phyloP scores from a whole-genome alignment of 1,140 invertebrate genomes.

The Pemphigus obesinymphae region DNA sequence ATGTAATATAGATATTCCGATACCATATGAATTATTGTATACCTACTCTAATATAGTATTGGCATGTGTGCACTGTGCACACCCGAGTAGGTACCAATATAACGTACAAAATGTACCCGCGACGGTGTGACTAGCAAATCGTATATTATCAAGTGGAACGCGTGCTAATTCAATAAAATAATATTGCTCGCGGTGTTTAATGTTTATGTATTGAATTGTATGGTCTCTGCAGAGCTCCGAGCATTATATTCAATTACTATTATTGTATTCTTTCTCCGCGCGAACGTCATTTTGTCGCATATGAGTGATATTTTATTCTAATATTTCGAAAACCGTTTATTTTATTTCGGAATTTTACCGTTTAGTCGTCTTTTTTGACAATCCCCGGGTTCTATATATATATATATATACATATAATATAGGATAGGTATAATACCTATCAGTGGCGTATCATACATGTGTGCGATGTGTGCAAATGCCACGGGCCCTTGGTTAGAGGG shows the following conservation, averaged over 20 bases:
- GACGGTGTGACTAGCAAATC: not conserved
- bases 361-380: too few species aligned
- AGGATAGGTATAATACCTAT: not conserved
- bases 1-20: too few species aligned
- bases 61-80: too few species aligned
- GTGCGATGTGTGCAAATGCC: too few species aligned
- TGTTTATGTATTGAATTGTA: too few species aligned
- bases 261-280: not conserved
- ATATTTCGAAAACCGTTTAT: not conserved
- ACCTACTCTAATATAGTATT: too few species aligned
- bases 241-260: not conserved
- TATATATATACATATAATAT: not conserved
- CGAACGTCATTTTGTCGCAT: not conserved
- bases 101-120: not conserved
- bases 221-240: too few species aligned
- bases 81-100: not conserved
- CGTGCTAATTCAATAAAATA: not conserved
- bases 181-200: not conserved
- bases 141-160: constrained; percentile 2
- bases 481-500: too few species aligned
- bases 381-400: too few species aligned
- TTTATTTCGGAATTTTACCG: not conserved
- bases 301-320: not conserved
- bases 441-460: too few species aligned
- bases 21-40: too few species aligned